Conservation (phyloP, 2,888 invertebrate species). For the Sturmia bella region DNA sequence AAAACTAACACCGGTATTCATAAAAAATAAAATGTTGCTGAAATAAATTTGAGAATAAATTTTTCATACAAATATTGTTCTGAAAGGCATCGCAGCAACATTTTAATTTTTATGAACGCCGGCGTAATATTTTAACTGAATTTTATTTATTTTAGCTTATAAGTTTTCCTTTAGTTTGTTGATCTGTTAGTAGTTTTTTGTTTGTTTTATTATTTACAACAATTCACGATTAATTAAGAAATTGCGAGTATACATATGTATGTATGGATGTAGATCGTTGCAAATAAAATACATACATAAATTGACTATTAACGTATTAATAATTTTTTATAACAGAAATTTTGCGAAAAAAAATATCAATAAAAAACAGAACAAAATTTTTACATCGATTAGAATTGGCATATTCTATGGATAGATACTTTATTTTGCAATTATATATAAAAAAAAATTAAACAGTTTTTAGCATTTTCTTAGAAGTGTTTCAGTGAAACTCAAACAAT, state of each 20-base stretch:
- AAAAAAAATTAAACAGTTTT: not conserved
- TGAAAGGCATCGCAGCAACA: too few relatives aligned
- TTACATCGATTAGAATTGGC: slow-evolving; percentile 14
- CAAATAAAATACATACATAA: slow-evolving; percentile 50
- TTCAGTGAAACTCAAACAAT: slow-evolving; percentile 33
- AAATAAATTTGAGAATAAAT: too few relatives aligned
- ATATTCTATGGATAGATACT: slow-evolving; percentile 4
- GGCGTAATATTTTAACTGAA: not conserved
- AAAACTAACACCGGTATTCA: too few relatives aligned
- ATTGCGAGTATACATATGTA: slow-evolving; percentile 64
- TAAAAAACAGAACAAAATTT: slow-evolving; percentile 21
- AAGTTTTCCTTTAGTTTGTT: not conserved
- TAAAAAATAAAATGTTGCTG: too few relatives aligned
- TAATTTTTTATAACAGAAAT: slow-evolving; percentile 25
- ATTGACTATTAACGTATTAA: slow-evolving; percentile 61
- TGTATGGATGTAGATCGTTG: too few relatives aligned
- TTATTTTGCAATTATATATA: slow-evolving; percentile 2
- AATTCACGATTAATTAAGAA: slow-evolving; percentile 37
- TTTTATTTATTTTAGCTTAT: slow-evolving; percentile 3
- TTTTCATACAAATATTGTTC: too few relatives aligned
- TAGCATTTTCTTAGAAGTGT: slow-evolving; percentile 18
- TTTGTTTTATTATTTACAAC: slow-evolving; percentile 41
- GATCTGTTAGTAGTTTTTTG: not conserved
- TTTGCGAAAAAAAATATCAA: slow-evolving; percentile 25
- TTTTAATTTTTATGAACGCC: too few relatives aligned